A percentile compares a stretch with the other conserved stretches of the same genome.
Evolutionary conservation across 2,113 vertebrate genomes (phyloP).

Genomic region (Menidia beryllina): DNA sequence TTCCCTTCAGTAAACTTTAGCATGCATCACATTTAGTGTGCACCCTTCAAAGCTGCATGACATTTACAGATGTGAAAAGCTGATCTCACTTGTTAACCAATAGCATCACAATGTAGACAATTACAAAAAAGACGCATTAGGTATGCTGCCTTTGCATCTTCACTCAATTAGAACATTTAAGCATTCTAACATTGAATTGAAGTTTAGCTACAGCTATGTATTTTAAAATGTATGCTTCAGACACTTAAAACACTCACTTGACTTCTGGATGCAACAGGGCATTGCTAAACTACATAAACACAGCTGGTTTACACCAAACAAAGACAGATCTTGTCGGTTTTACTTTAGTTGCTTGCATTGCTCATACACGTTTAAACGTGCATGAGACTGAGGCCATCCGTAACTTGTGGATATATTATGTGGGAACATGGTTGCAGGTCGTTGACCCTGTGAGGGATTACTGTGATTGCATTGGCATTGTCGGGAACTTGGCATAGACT

Average conservation of each 20-base stretch:
- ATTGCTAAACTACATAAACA: too few species aligned
- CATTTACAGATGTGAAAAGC: background rate
- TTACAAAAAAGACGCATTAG: background rate
- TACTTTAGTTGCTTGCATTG: background rate
- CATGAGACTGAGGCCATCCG: background rate
- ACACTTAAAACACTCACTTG: too few species aligned
- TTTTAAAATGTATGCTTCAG: too few species aligned
- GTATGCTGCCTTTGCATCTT: background rate
- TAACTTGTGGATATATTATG: slow-evolving; percentile 20
- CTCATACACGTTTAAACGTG: slow-evolving; percentile 1
- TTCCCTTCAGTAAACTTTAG: background rate
- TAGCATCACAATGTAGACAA: background rate
- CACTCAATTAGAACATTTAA: too few species aligned
- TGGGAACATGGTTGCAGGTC: slow-evolving; percentile 42
- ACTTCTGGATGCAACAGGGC: too few species aligned
- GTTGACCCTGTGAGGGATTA: slow-evolving; percentile 60
- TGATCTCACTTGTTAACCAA: too few species aligned
- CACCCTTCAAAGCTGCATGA: background rate
- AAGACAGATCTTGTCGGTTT: background rate
- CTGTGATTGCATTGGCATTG: slow-evolving; percentile 71
- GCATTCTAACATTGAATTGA: too few species aligned
- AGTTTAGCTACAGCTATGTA: too few species aligned
- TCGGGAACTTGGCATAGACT: slow-evolving; percentile 50
- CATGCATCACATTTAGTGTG: background rate
- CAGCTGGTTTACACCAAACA: too few species aligned